Conservation (phyloP, 2,888 invertebrate species). For the Siphlonurus alternatus region DNA sequence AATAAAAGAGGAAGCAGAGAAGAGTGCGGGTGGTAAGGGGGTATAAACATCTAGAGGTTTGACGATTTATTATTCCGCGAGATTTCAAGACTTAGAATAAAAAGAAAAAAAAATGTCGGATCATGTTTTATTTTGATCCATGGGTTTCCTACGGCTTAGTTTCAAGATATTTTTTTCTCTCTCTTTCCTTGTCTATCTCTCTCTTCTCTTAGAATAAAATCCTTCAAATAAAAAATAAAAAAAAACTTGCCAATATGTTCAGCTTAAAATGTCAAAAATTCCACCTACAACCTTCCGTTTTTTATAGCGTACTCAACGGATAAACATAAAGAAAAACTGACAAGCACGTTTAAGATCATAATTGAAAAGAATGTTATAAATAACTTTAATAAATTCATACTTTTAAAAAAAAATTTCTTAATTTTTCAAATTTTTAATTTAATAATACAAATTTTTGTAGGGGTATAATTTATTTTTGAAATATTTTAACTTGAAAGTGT, state of each 20-base stretch:
- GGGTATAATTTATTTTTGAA: too few species aligned
- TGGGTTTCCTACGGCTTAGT: neutral
- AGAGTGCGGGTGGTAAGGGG: neutral
- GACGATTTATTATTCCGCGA: neutral
- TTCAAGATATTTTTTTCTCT: neutral
- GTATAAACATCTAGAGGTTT: neutral
- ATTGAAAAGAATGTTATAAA: too few species aligned
- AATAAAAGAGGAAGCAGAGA: neutral
- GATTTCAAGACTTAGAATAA: neutral
- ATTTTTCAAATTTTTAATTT: too few species aligned
- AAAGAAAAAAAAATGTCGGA: neutral
- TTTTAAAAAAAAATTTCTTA: too few species aligned
- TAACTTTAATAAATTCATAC: too few species aligned
- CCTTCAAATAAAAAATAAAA: neutral
- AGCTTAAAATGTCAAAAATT: neutral
- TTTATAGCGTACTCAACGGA: too few species aligned
- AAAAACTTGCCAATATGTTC: neutral
- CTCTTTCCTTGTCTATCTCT: neutral
- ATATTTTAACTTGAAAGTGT: too few species aligned
- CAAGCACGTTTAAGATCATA: too few species aligned
- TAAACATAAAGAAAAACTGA: too few species aligned
- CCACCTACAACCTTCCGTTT: neutral
- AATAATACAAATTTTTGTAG: too few species aligned
- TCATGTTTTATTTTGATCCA: neutral
- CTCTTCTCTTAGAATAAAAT: neutral